phyloP scores from a whole-genome alignment of 1,140 invertebrate genomes.

The Thaumatotibia leucotreta region DNA sequence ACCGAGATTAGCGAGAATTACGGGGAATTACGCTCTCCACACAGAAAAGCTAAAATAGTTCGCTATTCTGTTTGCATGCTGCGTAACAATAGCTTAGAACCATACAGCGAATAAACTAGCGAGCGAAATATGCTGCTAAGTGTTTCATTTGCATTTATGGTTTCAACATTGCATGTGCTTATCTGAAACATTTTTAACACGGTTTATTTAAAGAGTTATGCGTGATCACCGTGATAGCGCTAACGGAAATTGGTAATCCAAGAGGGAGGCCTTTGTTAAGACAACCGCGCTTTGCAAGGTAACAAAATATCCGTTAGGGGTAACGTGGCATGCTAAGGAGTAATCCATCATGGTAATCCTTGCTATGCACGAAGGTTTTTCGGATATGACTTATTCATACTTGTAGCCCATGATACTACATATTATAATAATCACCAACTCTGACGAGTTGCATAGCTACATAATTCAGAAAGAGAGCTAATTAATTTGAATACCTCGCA shows the following conservation, averaged over 20 bases:
- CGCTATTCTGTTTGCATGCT: constrained; percentile 4
- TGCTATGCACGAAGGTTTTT: not conserved
- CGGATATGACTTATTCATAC: too few relatives aligned
- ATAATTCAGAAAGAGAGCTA: too few relatives aligned
- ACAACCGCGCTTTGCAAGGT: not conserved
- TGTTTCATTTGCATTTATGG: not conserved
- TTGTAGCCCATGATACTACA: too few relatives aligned
- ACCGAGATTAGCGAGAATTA: constrained; percentile 4
- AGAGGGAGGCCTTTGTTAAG: not conserved
- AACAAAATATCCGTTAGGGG: not conserved
- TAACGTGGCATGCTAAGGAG: not conserved
- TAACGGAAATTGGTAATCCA: not conserved
- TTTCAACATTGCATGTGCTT: not conserved
- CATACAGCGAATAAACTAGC: not conserved
- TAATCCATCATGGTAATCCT: not conserved
- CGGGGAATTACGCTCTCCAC: constrained; percentile 2
- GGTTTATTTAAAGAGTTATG: not conserved
- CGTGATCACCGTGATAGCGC: not conserved
- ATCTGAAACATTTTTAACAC: not conserved
- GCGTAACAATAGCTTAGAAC: not conserved
- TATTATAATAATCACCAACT: too few relatives aligned
- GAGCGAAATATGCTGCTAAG: not conserved
- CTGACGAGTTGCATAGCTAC: too few relatives aligned
- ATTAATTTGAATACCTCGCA: too few relatives aligned
- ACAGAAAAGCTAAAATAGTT: constrained; percentile 2